These are phyloP conservation scores for Cotesia vestalis DNA, from an alignment of 1,140 invertebrate species.

Conservation along the genomic window DNA sequence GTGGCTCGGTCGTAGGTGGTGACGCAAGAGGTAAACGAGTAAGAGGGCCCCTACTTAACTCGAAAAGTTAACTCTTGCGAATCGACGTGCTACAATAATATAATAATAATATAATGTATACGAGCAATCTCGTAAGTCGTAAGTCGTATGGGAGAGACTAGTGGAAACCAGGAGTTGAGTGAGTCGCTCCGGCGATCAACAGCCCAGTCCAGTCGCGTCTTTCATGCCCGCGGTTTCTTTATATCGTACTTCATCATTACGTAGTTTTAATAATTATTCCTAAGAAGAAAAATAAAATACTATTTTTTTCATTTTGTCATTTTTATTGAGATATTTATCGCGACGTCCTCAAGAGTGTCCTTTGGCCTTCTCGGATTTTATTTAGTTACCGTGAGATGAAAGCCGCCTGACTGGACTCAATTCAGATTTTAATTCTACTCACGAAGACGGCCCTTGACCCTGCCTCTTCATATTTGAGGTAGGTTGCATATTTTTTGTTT, in stretches of 20 bases:
- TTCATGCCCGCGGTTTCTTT: not conserved
- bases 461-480: conserved; percentile 10
- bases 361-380: conserved; percentile 8
- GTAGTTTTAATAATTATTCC: too few relatives aligned
- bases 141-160: too few relatives aligned
- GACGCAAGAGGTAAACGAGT: conserved; percentile 23
- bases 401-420: conserved; percentile 13
- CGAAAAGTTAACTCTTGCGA: conserved; percentile 19
- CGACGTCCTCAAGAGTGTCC: conserved; percentile 1
- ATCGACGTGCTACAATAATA: conserved; percentile 2
- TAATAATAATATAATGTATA: not conserved
- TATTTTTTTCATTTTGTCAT: not conserved
- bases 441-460: conserved; percentile 2
- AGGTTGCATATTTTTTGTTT: not conserved
- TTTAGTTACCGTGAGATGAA: conserved; percentile 11
- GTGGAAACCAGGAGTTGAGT: not conserved
- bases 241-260: not conserved
- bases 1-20: conserved; percentile 2
- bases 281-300: too few relatives aligned
- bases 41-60: conserved; percentile 7
- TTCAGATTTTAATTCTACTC: not conserved
- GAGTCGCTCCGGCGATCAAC: too few relatives aligned
- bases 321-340: not conserved
- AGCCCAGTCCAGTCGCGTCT: conserved; percentile 20
- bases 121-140: not conserved